phyloP scores from a whole-genome alignment of 2,113 vertebrate species.

The Indri indri region DNA sequence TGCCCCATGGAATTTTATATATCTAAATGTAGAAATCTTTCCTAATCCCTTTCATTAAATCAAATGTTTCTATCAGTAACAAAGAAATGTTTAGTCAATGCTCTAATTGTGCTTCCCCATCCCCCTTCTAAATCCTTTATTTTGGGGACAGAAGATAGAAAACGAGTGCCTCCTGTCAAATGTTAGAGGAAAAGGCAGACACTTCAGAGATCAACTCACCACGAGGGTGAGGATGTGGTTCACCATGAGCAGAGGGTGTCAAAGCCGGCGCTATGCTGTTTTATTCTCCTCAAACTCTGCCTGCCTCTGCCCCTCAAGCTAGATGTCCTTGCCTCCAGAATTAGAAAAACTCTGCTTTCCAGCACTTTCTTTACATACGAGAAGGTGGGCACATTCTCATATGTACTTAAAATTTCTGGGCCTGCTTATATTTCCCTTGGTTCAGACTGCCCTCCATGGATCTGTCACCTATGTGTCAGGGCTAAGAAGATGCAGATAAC shows the following conservation, averaged over 20 bases:
- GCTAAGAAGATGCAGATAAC: neutral
- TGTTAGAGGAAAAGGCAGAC: neutral
- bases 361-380: neutral
- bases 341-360: neutral
- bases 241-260: neutral
- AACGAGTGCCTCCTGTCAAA: neutral
- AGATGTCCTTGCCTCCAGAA: neutral
- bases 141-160: neutral
- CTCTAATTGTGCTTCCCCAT: neutral
- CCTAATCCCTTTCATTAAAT: slow-evolving; percentile 21
- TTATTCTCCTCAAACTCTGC: neutral
- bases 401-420: neutral
- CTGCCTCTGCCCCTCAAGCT: neutral
- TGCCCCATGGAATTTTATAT: neutral
- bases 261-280: neutral
- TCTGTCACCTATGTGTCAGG: neutral
- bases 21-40: neutral
- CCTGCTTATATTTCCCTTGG: neutral
- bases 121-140: neutral
- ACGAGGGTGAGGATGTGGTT: neutral
- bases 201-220: neutral
- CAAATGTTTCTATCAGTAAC: neutral
- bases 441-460: neutral
- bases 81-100: neutral
- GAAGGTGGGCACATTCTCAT: neutral